A percentile compares a stretch with the other conserved stretches of the same genome.
Evolutionary conservation across 2,113 vertebrate species (phyloP).

Genomic region (Erythrocercus mccallii): DNA sequence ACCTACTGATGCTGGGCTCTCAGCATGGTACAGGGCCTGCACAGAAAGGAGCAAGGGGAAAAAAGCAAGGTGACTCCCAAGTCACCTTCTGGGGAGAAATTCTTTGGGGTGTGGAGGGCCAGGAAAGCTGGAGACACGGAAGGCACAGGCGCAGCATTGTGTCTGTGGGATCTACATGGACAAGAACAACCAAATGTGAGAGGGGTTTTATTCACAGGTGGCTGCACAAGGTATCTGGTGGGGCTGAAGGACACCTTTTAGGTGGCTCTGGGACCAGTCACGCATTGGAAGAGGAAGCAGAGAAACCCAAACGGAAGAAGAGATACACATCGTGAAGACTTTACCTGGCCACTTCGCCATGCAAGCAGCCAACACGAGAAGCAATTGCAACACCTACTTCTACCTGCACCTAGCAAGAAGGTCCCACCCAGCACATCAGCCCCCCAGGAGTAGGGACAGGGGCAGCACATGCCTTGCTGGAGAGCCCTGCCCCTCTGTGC

Average conservation of each 20-base stretch:
- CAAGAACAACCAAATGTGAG: background rate
- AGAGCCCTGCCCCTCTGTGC: background rate
- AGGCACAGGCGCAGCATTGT: accelerated
- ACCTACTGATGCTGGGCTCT: background rate
- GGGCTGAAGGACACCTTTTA: background rate
- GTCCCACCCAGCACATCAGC: background rate
- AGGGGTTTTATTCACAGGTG: background rate
- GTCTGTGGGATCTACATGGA: background rate
- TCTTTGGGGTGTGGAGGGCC: background rate
- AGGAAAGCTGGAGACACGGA: background rate
- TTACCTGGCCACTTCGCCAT: accelerated
- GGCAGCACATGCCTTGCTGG: accelerated
- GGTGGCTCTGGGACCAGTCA: background rate
- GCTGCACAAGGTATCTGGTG: background rate
- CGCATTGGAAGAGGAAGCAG: accelerated
- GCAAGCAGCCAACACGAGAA: background rate
- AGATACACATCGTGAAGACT: background rate
- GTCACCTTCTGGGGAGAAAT: background rate
- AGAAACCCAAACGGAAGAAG: background rate
- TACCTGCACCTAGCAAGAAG: background rate
- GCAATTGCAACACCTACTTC: background rate
- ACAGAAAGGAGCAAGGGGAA: background rate
- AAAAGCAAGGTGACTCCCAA: background rate
- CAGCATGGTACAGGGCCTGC: accelerated
- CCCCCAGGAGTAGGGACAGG: background rate